Evolutionary conservation across 2,888 invertebrate genomes (phyloP).

Genomic region (Cephus pulcher): DNA sequence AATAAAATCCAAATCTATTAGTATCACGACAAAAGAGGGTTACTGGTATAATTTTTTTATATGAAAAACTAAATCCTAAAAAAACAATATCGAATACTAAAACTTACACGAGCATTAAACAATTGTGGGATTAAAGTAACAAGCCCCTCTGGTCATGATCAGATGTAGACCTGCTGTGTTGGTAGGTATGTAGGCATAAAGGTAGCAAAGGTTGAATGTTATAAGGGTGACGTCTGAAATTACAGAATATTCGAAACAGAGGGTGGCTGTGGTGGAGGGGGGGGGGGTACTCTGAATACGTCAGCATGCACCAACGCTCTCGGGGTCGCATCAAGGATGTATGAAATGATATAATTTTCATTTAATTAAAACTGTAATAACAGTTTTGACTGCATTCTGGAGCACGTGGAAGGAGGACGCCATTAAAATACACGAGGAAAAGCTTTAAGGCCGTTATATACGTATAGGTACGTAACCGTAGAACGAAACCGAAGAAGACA

Average conservation of each 20-base stretch:
- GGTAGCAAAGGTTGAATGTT: not conserved
- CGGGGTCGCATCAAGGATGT: conserved; percentile 45
- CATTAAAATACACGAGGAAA: conserved; percentile 46
- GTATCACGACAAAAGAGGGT: too few relatives aligned
- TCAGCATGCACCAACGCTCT: conserved; percentile 33
- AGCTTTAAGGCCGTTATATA: not conserved
- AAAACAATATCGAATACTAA: conserved; percentile 25
- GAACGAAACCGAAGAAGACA: not conserved
- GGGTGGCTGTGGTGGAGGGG: conserved; percentile 16
- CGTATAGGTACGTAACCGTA: not conserved
- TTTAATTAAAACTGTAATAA: conserved; percentile 58
- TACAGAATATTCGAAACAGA: conserved; percentile 39
- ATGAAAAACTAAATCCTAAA: conserved; percentile 28
- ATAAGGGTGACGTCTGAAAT: not conserved
- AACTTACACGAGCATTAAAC: conserved; percentile 30
- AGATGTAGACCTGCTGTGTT: not conserved
- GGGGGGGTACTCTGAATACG: conserved; percentile 27
- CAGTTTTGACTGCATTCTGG: conserved; percentile 45
- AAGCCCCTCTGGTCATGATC: not conserved
- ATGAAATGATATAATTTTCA: conserved; percentile 54
- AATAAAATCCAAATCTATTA: too few relatives aligned
- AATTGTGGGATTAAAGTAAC: conserved; percentile 30
- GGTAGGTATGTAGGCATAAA: not conserved
- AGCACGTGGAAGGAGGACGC: conserved; percentile 8
- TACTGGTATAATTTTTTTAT: not conserved